Percentiles rank a stretch among this genome's conserved stretches.
Conservation (phyloP, 2,888 invertebrate species). For the Torymus tubicola region DNA sequence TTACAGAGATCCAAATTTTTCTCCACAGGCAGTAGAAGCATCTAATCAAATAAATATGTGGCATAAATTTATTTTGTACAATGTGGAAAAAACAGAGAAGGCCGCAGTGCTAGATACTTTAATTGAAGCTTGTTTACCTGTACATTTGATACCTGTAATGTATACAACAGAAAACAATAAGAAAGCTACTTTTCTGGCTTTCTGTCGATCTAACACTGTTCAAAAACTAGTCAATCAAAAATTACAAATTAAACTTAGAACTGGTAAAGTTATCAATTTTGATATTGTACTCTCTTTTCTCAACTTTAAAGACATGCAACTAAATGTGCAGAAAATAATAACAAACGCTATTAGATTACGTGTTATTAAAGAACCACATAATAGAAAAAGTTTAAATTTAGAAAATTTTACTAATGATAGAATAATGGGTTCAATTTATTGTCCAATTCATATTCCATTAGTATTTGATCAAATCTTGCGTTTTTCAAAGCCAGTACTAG, state of each 20-base stretch:
- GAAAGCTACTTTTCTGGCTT: conserved; percentile 68
- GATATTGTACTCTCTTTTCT: conserved; percentile 72
- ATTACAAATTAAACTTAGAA: conserved; percentile 63
- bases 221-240: conserved; percentile 65
- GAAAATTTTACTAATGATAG: conserved; percentile 70
- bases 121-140: conserved; percentile 65
- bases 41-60: conserved; percentile 69
- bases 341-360: conserved; percentile 64
- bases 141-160: conserved; percentile 68
- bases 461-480: conserved; percentile 67
- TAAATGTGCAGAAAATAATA: conserved; percentile 66
- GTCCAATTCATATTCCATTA: conserved; percentile 68
- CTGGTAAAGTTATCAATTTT: conserved; percentile 63
- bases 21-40: conserved; percentile 63
- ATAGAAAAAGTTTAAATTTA: conserved; percentile 66
- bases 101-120: conserved; percentile 64
- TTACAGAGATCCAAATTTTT: conserved; percentile 66
- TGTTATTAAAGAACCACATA: conserved; percentile 63
- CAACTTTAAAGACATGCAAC: conserved; percentile 62
- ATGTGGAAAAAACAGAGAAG: conserved; percentile 63
- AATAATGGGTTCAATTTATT: conserved; percentile 67
- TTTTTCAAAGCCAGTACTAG: conserved; percentile 61
- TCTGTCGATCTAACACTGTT: conserved; percentile 65
- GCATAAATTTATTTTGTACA: conserved; percentile 73
- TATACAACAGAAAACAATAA: conserved; percentile 65